phyloP scores from a whole-genome alignment of 2,113 vertebrate species.

The Callaeas wilsoni region DNA sequence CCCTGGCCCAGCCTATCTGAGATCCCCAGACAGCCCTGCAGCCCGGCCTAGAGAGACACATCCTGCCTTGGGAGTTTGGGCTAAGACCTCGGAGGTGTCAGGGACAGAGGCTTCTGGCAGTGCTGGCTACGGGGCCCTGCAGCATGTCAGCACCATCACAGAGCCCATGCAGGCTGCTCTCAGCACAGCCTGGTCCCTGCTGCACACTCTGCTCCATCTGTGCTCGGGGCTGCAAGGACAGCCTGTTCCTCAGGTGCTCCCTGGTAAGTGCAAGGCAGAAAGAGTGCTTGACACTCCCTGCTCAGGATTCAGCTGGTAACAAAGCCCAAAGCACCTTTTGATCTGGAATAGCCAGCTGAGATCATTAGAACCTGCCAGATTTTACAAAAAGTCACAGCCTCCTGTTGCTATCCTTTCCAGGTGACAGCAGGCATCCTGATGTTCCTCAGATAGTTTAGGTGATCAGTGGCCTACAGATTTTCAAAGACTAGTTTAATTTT shows the following conservation, averaged over 20 bases:
- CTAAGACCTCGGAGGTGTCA: not conserved
- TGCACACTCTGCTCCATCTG: not conserved
- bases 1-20: not conserved
- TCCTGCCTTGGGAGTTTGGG: not conserved
- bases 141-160: rapidly evolving
- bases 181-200: not conserved
- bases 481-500: not conserved
- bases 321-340: not conserved
- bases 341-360: not conserved
- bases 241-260: not conserved
- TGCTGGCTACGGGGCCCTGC: not conserved
- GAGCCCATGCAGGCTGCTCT: rapidly evolving
- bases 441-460: not conserved
- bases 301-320: not conserved
- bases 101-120: not conserved
- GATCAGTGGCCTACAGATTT: not conserved
- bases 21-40: not conserved
- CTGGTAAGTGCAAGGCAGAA: not conserved
- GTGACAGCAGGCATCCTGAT: not conserved
- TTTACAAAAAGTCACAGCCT: not conserved
- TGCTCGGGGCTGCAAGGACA: not conserved
- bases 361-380: not conserved
- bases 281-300: not conserved
- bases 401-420: not conserved
- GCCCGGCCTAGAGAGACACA: not conserved